Conservation (phyloP, 1,140 invertebrate genomes). For the Anagrus nilaparvatae region DNA sequence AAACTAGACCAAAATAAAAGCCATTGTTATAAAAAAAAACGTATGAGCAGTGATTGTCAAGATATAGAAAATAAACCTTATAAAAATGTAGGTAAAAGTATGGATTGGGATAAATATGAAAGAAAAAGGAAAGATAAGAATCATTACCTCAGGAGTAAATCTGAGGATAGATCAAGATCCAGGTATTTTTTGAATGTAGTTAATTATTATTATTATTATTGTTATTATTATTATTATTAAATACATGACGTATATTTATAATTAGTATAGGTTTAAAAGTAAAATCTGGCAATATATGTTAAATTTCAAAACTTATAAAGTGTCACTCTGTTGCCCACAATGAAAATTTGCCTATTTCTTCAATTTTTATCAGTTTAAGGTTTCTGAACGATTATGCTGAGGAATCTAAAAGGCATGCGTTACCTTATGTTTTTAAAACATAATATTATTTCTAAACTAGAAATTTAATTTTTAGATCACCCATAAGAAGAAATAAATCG, state of each 20-base stretch:
- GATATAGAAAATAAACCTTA: conserved; percentile 1
- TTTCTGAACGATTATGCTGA: conserved; percentile 22
- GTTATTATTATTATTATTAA: conserved; percentile 22
- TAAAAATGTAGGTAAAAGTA: conserved; percentile 17
- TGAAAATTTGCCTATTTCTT: too few species aligned
- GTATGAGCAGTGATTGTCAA: too few species aligned
- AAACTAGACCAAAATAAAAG: too few species aligned
- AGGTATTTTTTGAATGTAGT: conserved; percentile 23
- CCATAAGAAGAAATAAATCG: too few species aligned
- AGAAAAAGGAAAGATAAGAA: conserved; percentile 33
- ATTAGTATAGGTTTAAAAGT: conserved; percentile 25
- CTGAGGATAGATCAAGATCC: conserved; percentile 26
- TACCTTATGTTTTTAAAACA: conserved; percentile 29
- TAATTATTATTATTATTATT: too few species aligned
- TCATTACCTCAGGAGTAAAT: too few species aligned
- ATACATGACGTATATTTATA: conserved; percentile 26
- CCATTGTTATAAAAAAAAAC: too few species aligned
- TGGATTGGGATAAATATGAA: conserved; percentile 30
- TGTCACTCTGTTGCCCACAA: conserved; percentile 28
- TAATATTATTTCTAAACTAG: conserved; percentile 22
- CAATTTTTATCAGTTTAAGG: too few species aligned
- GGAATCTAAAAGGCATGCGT: conserved; percentile 32
- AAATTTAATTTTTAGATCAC: conserved; percentile 33
- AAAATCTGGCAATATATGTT: conserved; percentile 25
- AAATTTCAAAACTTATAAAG: conserved; percentile 26